A percentile compares a stretch with the other conserved stretches of the same genome.
Conservation (phyloP, 2,888 invertebrate species). For the Cetonia aurata region DNA sequence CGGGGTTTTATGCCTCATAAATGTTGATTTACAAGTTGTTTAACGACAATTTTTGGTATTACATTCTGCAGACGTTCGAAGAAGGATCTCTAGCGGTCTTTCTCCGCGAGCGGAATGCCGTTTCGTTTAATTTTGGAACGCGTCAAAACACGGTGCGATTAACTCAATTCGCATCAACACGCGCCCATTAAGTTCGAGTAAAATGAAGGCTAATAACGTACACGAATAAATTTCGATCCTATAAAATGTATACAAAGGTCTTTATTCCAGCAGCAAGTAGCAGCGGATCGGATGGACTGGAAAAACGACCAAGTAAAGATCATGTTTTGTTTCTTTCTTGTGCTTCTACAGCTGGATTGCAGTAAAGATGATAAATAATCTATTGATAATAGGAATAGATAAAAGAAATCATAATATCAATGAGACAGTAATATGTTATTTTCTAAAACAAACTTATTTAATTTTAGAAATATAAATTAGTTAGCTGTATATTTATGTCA, state of each 20-base stretch:
- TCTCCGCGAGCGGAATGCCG: constrained; percentile 22
- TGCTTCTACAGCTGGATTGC: too few species aligned
- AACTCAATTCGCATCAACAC: constrained; percentile 61
- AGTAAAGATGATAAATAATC: too few species aligned
- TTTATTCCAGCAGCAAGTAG: not conserved
- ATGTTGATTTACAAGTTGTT: constrained; percentile 38
- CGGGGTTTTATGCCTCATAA: constrained; percentile 37
- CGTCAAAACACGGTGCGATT: constrained; percentile 34
- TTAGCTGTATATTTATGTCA: too few species aligned
- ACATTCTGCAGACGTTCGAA: constrained; percentile 28
- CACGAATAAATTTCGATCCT: too few species aligned
- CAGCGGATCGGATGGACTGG: not conserved
- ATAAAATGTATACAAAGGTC: too few species aligned
- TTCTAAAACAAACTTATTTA: too few species aligned
- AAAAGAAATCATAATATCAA: too few species aligned
- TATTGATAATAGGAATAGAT: too few species aligned
- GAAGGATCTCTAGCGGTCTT: constrained; percentile 13
- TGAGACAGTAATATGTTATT: too few species aligned
- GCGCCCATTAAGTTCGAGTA: constrained; percentile 54
- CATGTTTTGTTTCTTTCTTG: too few species aligned
- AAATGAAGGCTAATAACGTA: constrained; percentile 30
- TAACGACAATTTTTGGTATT: constrained; percentile 39
- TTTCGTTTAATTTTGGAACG: constrained; percentile 35
- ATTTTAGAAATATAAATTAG: too few species aligned
- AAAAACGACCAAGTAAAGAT: not conserved